Evolutionary conservation across 1,140 invertebrate species (phyloP), one percentile per base, ranked within the genome.

Genomic region (Diuraphis noxia): DNA sequence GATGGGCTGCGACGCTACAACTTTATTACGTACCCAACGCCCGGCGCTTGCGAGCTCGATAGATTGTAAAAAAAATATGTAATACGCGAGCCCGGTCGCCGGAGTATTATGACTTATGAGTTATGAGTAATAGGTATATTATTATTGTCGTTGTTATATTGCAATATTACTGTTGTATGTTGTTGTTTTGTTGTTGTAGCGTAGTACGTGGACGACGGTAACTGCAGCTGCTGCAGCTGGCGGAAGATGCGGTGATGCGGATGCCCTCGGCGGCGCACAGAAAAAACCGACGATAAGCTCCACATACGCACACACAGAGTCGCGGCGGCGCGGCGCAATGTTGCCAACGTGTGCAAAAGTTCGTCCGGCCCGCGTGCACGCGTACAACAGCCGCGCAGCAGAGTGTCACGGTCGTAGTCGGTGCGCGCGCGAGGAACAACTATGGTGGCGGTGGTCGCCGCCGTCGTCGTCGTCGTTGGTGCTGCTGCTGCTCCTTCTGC

Each of bases 311-410:
- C 41, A 25, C 77, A 38, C 38, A 43, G 30, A n/a, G n/a, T n/a
- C n/a, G n/a, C 46, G 21, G 36, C 21, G 9, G n/a, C 19, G 46
- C 21, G 19, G 49, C 85, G 46, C 85, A 38, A 87, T 56, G 85
- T 87, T 87, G 85, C 85, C 85, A 87, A 38, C 85, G 85, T 38
- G 85, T 56, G 85, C 85, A 56, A 87, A 87, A 87, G 85, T 87
- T 87, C 85, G 34, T 8, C 46, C 85, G 85, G 34, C 85, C n/a
- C 30, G 21, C 10, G 84, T 52, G 34, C 34, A 52, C 46, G 13
- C 43, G 36, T 6, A 36, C 7, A 79, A 72, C 56, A n/a, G 56
- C 56, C 30, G 56, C 30, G 30, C 56, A 5, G 21, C 13, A 46
- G 30, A 46, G 84, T 36, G 84, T 46, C 43, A 85, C 84, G 84